Evolutionary conservation across 1,140 invertebrate genomes (phyloP).

Genomic region (Melitaea cinxia): DNA sequence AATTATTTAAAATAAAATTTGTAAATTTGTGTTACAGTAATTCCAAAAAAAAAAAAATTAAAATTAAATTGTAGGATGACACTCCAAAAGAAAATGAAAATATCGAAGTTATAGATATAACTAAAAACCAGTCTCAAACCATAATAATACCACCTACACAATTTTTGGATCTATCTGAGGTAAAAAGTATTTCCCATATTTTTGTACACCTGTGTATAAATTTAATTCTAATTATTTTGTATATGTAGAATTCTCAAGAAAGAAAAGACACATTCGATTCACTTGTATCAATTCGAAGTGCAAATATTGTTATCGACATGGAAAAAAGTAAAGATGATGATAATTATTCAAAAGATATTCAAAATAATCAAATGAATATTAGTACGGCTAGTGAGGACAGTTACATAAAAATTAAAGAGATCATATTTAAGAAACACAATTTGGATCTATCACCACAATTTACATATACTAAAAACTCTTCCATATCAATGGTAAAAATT

Average conservation of each 20-base stretch:
- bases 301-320: slow-evolving; percentile 4
- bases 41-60: no score
- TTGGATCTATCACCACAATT: slow-evolving; percentile 67
- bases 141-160: slow-evolving; percentile 57
- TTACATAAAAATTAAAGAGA: slow-evolving; percentile 56
- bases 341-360: neutral
- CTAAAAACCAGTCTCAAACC: slow-evolving; percentile 31
- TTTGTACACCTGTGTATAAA: no score
- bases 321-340: slow-evolving; percentile 31
- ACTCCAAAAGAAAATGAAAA: slow-evolving; percentile 24
- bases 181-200: neutral
- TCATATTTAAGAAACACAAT: slow-evolving; percentile 61
- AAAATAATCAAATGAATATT: slow-evolving; percentile 33
- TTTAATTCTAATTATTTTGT: neutral
- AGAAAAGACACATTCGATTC: slow-evolving; percentile 27
- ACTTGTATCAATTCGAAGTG: slow-evolving; percentile 14
- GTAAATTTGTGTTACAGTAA: no score
- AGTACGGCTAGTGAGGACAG: slow-evolving; percentile 51
- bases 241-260: slow-evolving; percentile 25
- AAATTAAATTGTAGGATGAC: neutral
- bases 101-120: slow-evolving; percentile 48
- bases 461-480: slow-evolving; percentile 58
- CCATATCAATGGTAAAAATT: slow-evolving; percentile 15
- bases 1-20: no score
- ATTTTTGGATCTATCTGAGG: slow-evolving; percentile 55